Conservation (phyloP, 1,140 invertebrate genomes). For the Penaeus indicus region DNA sequence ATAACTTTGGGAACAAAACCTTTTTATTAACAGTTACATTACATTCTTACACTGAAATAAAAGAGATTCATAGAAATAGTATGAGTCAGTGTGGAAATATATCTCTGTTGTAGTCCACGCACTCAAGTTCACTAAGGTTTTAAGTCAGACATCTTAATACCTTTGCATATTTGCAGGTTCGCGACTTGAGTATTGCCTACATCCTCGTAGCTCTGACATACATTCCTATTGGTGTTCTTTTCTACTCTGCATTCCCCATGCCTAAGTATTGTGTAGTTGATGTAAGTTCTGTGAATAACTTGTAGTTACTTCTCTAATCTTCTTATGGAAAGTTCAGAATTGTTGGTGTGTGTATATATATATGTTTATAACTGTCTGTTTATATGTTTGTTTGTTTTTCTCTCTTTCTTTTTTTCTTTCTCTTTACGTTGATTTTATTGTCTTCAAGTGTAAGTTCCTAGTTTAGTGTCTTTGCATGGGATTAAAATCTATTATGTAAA, state of each 20-base stretch:
- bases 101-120: not conserved
- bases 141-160: not conserved
- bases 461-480: not conserved
- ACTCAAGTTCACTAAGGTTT: not conserved
- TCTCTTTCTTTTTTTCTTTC: too few species aligned
- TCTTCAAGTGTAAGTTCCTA: not conserved
- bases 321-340: not conserved
- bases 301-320: not conserved
- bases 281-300: conserved; percentile 77
- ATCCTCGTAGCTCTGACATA: conserved; percentile 86
- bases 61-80: not conserved
- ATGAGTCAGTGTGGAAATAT: not conserved
- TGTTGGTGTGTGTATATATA: not conserved
- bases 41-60: too few species aligned
- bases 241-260: conserved; percentile 88
- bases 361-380: not conserved
- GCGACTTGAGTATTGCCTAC: conserved; percentile 89
- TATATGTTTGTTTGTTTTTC: not conserved
- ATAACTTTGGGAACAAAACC: too few species aligned
- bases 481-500: not conserved
- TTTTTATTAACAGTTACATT: too few species aligned
- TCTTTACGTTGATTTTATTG: not conserved
- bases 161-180: conserved; percentile 76
- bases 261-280: conserved; percentile 90
- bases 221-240: conserved; percentile 82